Evolutionary conservation across 2,113 vertebrate genomes (phyloP).

Genomic region (Pteruthius melanotis): DNA sequence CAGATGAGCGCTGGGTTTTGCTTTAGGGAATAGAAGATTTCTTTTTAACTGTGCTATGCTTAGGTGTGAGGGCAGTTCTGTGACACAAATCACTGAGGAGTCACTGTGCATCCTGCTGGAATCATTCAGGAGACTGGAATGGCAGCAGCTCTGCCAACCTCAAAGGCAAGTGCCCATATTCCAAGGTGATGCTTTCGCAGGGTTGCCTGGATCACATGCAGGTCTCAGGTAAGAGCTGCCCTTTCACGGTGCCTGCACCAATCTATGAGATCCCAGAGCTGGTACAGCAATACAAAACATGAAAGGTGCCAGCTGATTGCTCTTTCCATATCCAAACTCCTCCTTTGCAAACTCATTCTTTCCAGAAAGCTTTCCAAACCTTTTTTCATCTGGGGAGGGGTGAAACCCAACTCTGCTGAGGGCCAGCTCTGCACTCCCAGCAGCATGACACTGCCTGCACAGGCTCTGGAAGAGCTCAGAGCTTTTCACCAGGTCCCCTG

Average conservation of each 20-base stretch:
- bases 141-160: background rate
- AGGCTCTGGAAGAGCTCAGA: background rate
- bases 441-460: background rate
- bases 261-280: background rate
- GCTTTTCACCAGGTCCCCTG: background rate
- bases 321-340: background rate
- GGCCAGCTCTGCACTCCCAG: background rate
- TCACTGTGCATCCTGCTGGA: background rate
- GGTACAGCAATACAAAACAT: background rate
- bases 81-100: background rate
- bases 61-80: background rate
- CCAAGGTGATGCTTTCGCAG: background rate
- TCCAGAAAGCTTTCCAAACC: slow-evolving; percentile 1
- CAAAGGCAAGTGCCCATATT: background rate
- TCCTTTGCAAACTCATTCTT: background rate
- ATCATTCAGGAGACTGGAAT: background rate
- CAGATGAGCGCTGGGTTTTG: background rate
- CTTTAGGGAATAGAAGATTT: background rate
- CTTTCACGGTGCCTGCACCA: background rate
- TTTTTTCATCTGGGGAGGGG: background rate
- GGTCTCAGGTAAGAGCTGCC: background rate
- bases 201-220: background rate
- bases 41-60: background rate
- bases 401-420: background rate
- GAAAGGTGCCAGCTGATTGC: background rate